Evolutionary conservation across 2,113 vertebrate genomes (phyloP), one percentile per base, ranked within the genome.

Genomic region (Ploceus nigricollis): DNA sequence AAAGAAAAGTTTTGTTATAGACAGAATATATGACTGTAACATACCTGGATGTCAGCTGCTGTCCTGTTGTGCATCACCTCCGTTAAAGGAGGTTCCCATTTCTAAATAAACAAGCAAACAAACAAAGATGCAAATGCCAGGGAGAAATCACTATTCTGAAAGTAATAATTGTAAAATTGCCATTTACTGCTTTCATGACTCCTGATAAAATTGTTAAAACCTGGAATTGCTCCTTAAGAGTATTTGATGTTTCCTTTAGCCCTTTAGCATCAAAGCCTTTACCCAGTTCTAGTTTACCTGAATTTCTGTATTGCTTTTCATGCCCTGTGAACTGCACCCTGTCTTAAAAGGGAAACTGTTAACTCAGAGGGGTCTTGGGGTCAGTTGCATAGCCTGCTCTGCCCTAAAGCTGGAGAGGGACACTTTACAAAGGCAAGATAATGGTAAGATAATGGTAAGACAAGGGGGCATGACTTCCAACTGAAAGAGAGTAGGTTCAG

Each of bases 61-160:
- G 4, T 45, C 39, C 51, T 63, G 20, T 27, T 54, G 17, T 47
- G 24, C 7, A 47, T 39, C 15, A 42, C 14, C 28, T 53, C n/a
- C 4, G 1, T 30, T 82, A 79, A 56, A 72, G 22, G 4, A 63
- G 18, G 3, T 83, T 92, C 54, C 31, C 25, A 40, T 87, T 83
- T 73, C 51, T 60, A 80, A 90, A 54, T 17, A 75, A 81, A 90
- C 7, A 50, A 58, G 2, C 3, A 54, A 71, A 61, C 28, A 8
- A 48, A 66, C 21, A 20, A 5, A 20, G 4, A 2, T 15, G 10
- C 8, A 0, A 0, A 5, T 13, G 15, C 7, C 17, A 35, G 45
- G 48, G 14, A 47, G 28, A 82, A 87, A 83, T 27, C 17, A 9
- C 12, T 66, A 45, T 42, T 58, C 51, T 84, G 76, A 85, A 82